Conservation (phyloP, 2,888 invertebrate genomes). For the Tenthredo notha region DNA sequence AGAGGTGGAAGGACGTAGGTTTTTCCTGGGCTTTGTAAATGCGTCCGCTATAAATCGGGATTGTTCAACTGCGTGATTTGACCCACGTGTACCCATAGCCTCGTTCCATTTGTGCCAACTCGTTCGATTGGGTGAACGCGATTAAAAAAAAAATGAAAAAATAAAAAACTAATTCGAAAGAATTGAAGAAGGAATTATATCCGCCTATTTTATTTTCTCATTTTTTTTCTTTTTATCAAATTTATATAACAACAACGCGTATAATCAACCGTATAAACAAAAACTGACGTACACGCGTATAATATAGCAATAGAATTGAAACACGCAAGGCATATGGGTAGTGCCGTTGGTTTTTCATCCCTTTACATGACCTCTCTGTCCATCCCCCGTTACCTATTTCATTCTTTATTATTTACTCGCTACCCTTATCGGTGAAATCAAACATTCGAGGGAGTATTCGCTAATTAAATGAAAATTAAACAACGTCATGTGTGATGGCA, state of each 20-base stretch:
- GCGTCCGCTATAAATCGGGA: constrained; percentile 2
- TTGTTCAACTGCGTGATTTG: constrained; percentile 39
- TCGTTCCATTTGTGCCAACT: constrained; percentile 38
- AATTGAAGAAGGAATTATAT: neutral
- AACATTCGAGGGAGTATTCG: neutral
- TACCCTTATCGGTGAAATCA: constrained; percentile 40
- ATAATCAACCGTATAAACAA: constrained; percentile 17
- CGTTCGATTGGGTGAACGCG: constrained; percentile 41
- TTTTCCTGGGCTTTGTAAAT: constrained; percentile 7
- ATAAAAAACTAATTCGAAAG: constrained; percentile 2
- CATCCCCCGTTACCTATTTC: neutral
- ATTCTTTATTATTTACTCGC: neutral
- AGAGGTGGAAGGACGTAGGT: neutral
- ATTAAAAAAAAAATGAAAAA: neutral
- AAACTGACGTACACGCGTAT: neutral
- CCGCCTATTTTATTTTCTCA: neutral
- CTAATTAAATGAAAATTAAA: constrained; percentile 47
- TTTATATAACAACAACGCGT: neutral
- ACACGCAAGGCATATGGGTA: constrained; percentile 36
- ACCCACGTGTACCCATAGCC: neutral
- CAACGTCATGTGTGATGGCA: constrained; percentile 49
- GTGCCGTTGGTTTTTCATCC: constrained; percentile 25
- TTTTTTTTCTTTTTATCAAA: constrained; percentile 1
- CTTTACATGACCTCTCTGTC: neutral
- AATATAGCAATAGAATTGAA: neutral